A percentile compares a stretch with the other conserved stretches of the same genome.
These are phyloP conservation scores for Maniola jurtina DNA, from an alignment of 1,140 invertebrate genomes.

Conservation along the genomic window DNA sequence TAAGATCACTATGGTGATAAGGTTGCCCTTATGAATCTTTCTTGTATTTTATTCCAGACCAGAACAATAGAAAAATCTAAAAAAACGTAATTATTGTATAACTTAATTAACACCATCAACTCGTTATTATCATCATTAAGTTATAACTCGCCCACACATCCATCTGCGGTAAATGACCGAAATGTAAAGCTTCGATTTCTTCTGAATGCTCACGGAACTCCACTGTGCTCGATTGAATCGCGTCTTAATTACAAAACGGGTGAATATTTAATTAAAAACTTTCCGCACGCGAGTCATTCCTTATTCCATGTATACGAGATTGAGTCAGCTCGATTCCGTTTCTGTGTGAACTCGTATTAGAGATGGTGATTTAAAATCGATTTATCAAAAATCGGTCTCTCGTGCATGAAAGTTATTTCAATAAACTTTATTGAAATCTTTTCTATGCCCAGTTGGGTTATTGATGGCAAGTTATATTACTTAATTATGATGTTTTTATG, in stretches of 20 bases:
- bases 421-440: background rate
- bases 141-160: background rate
- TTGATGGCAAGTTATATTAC: too few relatives aligned
- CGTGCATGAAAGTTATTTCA: conserved; percentile 5
- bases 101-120: conserved; percentile 3
- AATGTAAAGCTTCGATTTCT: conserved; percentile 42
- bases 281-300: conserved; percentile 74
- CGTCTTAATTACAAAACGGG: conserved; percentile 75
- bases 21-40: too few relatives aligned
- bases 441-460: background rate
- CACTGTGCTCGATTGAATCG: conserved; percentile 66
- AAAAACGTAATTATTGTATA: background rate
- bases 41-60: too few relatives aligned
- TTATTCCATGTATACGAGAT: conserved; percentile 77
- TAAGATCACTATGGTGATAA: too few relatives aligned
- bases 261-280: conserved; percentile 78
- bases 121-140: too few relatives aligned
- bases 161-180: conserved; percentile 4
- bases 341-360: conserved; percentile 55
- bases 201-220: conserved; percentile 57
- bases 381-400: conserved; percentile 10
- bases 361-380: conserved; percentile 10
- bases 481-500: too few relatives aligned
- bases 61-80: too few relatives aligned
- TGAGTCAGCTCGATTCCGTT: conserved; percentile 69